Evolutionary conservation across 2,888 invertebrate species (phyloP).

Genomic region (Acheta domesticus): DNA sequence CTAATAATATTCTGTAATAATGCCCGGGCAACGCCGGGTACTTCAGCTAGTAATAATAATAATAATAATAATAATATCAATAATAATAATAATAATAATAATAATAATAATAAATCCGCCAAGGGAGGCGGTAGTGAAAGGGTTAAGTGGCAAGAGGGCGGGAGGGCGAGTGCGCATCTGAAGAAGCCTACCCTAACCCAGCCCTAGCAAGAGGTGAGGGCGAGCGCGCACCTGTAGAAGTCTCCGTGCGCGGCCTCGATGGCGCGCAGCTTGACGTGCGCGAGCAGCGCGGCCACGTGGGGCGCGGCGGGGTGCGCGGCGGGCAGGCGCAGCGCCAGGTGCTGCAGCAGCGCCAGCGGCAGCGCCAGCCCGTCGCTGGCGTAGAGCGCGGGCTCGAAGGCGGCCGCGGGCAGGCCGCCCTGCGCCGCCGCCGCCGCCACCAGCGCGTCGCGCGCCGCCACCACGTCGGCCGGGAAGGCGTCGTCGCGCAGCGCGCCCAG

Average conservation of each 20-base stretch:
- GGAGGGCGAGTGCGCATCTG: too few relatives aligned
- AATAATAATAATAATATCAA: too few relatives aligned
- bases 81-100: too few relatives aligned
- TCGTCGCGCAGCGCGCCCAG: not conserved
- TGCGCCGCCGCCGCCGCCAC: not conserved
- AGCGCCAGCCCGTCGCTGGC: not conserved
- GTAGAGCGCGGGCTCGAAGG: not conserved
- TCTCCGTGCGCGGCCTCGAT: not conserved
- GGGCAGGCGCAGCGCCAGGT: slow-evolving; percentile 9
- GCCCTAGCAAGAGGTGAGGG: too few relatives aligned
- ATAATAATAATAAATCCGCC: too few relatives aligned
- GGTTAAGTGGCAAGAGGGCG: too few relatives aligned
- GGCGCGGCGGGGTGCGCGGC: not conserved
- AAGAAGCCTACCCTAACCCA: too few relatives aligned
- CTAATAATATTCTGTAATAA: too few relatives aligned
- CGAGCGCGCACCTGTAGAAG: slow-evolving; percentile 1
- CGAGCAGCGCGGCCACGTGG: not conserved
- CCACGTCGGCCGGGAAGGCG: not conserved
- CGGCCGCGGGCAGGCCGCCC: not conserved
- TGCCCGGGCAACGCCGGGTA: too few relatives aligned
- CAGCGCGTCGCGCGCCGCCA: not conserved
- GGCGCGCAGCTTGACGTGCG: not conserved
- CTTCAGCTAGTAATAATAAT: too few relatives aligned
- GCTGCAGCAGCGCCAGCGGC: slow-evolving; percentile 1
- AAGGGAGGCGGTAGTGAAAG: too few relatives aligned